Evolutionary conservation across 2,888 invertebrate genomes (phyloP), one percentile per base, ranked within the genome.

Genomic region (Onthophagus sagittarius): DNA sequence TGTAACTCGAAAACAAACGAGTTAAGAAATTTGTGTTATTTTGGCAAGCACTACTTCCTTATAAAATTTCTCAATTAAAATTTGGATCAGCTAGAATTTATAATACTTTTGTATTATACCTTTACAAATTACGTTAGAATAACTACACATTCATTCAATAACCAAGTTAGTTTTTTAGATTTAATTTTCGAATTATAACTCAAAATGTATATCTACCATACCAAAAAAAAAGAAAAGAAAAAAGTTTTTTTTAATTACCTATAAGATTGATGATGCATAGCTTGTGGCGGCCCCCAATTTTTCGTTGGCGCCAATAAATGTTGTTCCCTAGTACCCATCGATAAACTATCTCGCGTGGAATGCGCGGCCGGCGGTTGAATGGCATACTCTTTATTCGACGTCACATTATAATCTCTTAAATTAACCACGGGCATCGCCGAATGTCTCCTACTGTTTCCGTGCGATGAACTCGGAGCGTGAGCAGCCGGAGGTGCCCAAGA

Each of bases 301-400:
- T 86, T 84, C 23, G 86, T 87, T 11, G 88, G 85, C 11, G 88
- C 86, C 23, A 89, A 84, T 72, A 91, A 86, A 86, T 91, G 91
- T 78, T 89, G 90, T 78, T 86, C 88, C 83, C 88, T 88, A 13
- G 81, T 79, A n/a, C 81, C 79, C 7, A 84, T 81, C 0, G 81
- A 78, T 32, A 84, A 76, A 62, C 80, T 79, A 83, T 88, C 88
- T 73, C 88, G 85, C 74, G 87, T 86, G 7, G 87, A 86, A 78
- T 89, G 89, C 74, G 90, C 89, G 76, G 86, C 89, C 69, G 89
- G 89, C 72, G 89, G 89, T 79, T 89, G 89, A 69, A 75, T 75
- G 80, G 87, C 88, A 79, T 88, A 89, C 71, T 86, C 85, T 77
- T 87, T 87, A 53, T 53, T 23, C 13, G 86, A 79, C 7, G 74